Conservation (phyloP, 2,113 vertebrate genomes). For the Podilymbus podiceps region DNA sequence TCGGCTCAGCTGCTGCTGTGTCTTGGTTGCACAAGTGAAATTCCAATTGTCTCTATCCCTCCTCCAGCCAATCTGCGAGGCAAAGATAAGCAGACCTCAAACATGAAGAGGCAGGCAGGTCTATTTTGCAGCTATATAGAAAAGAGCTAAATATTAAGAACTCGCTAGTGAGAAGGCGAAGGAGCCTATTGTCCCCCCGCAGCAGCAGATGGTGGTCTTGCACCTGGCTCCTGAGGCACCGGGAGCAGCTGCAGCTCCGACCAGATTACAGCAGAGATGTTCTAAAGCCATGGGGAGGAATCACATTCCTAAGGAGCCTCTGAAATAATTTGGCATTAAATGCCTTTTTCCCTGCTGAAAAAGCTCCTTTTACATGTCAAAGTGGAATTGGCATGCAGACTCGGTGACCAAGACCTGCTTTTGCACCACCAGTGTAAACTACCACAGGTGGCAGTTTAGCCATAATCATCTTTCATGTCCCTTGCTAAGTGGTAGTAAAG, state of each 20-base stretch:
- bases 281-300: background rate
- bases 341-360: background rate
- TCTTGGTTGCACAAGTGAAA: background rate
- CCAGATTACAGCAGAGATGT: background rate
- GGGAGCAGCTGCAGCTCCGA: background rate
- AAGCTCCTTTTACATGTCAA: background rate
- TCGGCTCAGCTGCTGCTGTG: background rate
- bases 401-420: background rate
- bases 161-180: background rate
- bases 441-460: background rate
- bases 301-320: background rate
- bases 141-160: background rate
- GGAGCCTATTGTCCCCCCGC: background rate
- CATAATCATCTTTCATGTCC: background rate
- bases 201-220: background rate
- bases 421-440: background rate
- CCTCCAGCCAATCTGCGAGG: background rate
- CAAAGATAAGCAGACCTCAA: background rate
- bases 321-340: background rate
- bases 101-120: background rate
- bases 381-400: background rate
- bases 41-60: background rate
- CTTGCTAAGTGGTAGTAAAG: background rate
- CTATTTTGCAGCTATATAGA: background rate
- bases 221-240: background rate